Base-by-base conservation (phyloP, 2,797 vertebrate species). In the Hozukius guyotensis region DNA sequence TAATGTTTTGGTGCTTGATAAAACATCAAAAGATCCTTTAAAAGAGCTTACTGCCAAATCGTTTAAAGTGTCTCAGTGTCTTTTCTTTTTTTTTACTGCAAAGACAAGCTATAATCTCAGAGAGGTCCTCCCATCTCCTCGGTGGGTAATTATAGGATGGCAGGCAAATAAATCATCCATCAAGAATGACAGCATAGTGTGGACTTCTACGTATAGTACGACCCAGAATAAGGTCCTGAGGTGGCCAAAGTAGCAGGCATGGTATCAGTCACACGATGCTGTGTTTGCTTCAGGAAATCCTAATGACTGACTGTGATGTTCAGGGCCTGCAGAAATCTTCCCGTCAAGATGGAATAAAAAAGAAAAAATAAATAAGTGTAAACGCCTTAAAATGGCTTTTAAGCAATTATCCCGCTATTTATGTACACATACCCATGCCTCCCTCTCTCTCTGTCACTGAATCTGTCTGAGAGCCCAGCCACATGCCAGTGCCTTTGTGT, bases 401-500 rank as follows among this genome's bases (percentile, higher is more conserved):
- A 63, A 60, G 68, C 24, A 83, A 79, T 77, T 64, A 80, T 72
- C 46, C 18, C 1, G 18, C 62, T 53, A 78, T 92, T 80, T 86
- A 52, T 77, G 27, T 72, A 36, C 55, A 77, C 57, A 61, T 24
- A 57, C 75, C 59, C 38, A 49, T 65, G 13, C 6, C 55, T 57
- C 60, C 60, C 67, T 63, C 65, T 72, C 64, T 65, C 56, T 78
- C 68, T 89, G 78, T 86, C 81, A 81, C 84, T 86, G 83, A 86
- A 85, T 88, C 81, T 91, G 75, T 91, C 75, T 84, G 86, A 88
- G 77, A 90, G 88, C 86, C 78, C 78, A 84, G 93, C 92, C 91
- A 92, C 94, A 95, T 94, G 93, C 94, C 92, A 93, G 71, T 88
- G 93, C 90, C 90, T 94, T 94, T 94, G 94, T 95, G 94, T 95